These are phyloP conservation scores for Euschistus heros DNA, from an alignment of 1,140 invertebrate species.

Conservation along the genomic window DNA sequence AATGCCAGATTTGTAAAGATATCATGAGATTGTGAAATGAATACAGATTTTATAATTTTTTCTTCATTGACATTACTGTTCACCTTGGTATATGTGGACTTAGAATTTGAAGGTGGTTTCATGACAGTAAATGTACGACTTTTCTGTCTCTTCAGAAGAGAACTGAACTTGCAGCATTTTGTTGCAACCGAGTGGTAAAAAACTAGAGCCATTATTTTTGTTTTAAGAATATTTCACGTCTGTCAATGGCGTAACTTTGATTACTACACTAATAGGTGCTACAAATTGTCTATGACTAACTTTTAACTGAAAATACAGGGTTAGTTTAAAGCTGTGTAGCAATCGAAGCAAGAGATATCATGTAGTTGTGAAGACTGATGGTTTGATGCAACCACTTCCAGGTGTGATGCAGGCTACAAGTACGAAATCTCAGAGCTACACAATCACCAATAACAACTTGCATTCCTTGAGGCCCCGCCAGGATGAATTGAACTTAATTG, in stretches of 20 bases:
- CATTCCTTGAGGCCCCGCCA: constrained; percentile 59
- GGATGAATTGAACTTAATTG: constrained; percentile 34
- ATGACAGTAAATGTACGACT: neutral
- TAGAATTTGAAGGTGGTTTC: neutral
- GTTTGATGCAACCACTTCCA: constrained; percentile 89
- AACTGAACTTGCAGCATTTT: constrained; percentile 1
- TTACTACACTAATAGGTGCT: neutral
- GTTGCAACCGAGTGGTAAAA: constrained; percentile 8
- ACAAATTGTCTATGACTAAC: constrained; percentile 1
- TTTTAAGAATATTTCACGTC: constrained; percentile 8
- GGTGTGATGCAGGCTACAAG: constrained; percentile 67
- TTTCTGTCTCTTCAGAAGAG: neutral
- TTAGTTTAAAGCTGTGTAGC: constrained; percentile 23
- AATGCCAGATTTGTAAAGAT: constrained; percentile 85
- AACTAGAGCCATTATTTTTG: constrained; percentile 17
- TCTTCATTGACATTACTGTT: constrained; percentile 10
- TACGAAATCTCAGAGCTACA: constrained; percentile 69
- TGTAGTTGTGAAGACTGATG: constrained; percentile 70
- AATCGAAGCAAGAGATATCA: constrained; percentile 59
- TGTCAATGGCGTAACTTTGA: constrained; percentile 8
- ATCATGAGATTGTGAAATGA: constrained; percentile 81
- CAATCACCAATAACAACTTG: constrained; percentile 69
- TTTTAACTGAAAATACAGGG: neutral
- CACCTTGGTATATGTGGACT: neutral
- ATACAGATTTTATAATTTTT: constrained; percentile 62